These are phyloP conservation scores for Cephus pygmeus DNA, from an alignment of 2,888 invertebrate genomes.

Conservation along the genomic window DNA sequence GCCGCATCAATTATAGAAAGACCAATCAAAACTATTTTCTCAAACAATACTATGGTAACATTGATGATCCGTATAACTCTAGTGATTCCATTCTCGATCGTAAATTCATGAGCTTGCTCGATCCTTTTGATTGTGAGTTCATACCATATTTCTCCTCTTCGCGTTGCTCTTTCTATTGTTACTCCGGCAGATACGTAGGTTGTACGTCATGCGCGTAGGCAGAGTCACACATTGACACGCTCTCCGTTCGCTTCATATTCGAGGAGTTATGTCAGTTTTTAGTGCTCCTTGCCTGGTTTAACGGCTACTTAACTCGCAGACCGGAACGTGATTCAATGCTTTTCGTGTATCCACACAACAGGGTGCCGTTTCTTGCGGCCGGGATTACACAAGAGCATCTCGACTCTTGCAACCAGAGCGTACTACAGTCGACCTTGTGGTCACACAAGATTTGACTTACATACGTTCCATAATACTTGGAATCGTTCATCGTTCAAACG, in stretches of 20 bases:
- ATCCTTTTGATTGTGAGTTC: background rate
- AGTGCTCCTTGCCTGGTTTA: constrained; percentile 1
- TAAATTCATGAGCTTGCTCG: background rate
- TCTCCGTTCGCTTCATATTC: background rate
- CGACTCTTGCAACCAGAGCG: background rate
- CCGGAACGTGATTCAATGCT: constrained; percentile 7
- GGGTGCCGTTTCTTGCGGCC: background rate
- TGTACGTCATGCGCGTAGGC: background rate
- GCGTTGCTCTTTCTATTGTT: background rate
- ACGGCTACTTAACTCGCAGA: constrained; percentile 4
- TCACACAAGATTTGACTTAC: background rate
- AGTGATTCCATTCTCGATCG: background rate
- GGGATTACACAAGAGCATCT: background rate
- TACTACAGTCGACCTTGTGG: background rate
- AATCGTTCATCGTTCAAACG: background rate
- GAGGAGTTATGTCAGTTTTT: constrained; percentile 7
- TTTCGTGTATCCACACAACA: background rate
- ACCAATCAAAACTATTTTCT: background rate
- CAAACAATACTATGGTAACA: background rate
- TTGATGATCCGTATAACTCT: background rate
- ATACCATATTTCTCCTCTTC: background rate
- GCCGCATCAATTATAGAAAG: background rate
- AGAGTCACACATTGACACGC: background rate
- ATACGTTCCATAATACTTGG: background rate
- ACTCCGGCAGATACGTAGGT: background rate